A percentile compares a stretch with the other conserved stretches of the same genome.
Conservation (phyloP, 2,113 vertebrate species). For the Clupea harengus region DNA sequence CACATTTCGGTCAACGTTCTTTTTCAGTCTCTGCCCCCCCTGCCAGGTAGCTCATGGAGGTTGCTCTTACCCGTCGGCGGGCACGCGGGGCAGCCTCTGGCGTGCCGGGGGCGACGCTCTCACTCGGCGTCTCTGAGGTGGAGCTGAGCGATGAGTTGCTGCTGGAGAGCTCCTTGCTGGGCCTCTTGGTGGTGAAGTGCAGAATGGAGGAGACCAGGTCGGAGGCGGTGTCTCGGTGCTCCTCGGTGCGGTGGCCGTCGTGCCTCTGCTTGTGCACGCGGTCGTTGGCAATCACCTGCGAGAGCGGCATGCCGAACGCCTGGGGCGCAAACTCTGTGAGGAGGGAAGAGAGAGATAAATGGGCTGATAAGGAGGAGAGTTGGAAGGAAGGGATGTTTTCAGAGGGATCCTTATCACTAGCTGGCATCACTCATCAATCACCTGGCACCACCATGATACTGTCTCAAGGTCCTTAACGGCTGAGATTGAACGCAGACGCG, state of each 20-base stretch:
- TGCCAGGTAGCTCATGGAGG: background rate
- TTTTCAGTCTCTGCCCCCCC: background rate
- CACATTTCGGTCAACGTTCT: background rate
- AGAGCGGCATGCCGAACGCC: constrained; percentile 92
- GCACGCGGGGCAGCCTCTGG: constrained; percentile 80
- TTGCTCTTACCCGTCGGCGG: constrained; percentile 77
- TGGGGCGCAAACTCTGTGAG: constrained; percentile 84
- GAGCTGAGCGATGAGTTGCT: constrained; percentile 99
- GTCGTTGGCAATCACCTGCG: constrained; percentile 94
- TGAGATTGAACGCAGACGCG: background rate
- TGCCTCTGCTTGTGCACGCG: constrained; percentile 87
- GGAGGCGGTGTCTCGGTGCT: constrained; percentile 80
- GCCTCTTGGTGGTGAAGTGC: constrained; percentile 81
- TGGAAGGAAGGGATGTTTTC: background rate
- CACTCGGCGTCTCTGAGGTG: constrained; percentile 89
- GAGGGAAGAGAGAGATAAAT: constrained; percentile 43
- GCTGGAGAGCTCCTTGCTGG: constrained; percentile 95
- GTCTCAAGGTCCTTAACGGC: background rate
- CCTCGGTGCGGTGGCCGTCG: constrained; percentile 76
- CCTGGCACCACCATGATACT: background rate
- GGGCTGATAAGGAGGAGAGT: background rate
- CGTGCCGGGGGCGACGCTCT: constrained; percentile 79
- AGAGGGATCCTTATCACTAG: background rate
- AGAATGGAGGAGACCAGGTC: constrained; percentile 87
- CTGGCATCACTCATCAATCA: background rate